Conservation (phyloP, 2,888 invertebrate species). For the Coronaproctus castanopsis region DNA sequence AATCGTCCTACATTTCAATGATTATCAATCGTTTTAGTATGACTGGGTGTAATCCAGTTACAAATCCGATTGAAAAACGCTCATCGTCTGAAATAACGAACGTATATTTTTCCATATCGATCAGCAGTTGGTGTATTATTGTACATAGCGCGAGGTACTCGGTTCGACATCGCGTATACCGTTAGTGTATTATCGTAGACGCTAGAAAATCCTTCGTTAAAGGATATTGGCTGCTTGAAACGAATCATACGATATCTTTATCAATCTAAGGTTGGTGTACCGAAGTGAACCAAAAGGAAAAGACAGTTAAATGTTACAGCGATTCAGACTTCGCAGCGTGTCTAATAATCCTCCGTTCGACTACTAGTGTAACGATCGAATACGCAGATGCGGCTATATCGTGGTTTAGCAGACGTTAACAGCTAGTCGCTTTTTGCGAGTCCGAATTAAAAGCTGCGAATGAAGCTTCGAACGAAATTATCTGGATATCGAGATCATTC, state of each 20-base stretch:
- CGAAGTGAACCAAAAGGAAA: no score
- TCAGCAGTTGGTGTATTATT: constrained; percentile 9
- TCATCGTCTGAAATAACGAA: neutral
- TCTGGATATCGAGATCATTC: constrained; percentile 23
- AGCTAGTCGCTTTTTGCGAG: constrained; percentile 9
- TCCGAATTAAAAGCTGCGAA: constrained; percentile 16
- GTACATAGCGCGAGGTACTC: constrained; percentile 20
- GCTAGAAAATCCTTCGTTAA: constrained; percentile 3
- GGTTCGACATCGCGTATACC: constrained; percentile 14
- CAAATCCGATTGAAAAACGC: constrained; percentile 9
- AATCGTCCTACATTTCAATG: constrained; percentile 11
- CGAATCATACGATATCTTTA: constrained; percentile 23
- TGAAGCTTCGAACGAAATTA: constrained; percentile 15
- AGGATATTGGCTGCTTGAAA: constrained; percentile 17
- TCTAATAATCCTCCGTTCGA: constrained; percentile 21
- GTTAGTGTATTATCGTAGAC: constrained; percentile 1
- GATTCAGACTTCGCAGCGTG: constrained; percentile 25
- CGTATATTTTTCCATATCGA: constrained; percentile 17
- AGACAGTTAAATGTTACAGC: constrained; percentile 17
- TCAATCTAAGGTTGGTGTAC: no score
- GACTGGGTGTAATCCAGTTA: constrained; percentile 11
- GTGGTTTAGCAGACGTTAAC: constrained; percentile 13
- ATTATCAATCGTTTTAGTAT: constrained; percentile 14
- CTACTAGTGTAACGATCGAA: constrained; percentile 19
- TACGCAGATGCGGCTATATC: constrained; percentile 13